Evolutionary conservation across 2,888 invertebrate species (phyloP), one percentile per base, ranked within the genome.

Genomic region (Oxycera nigricornis): DNA sequence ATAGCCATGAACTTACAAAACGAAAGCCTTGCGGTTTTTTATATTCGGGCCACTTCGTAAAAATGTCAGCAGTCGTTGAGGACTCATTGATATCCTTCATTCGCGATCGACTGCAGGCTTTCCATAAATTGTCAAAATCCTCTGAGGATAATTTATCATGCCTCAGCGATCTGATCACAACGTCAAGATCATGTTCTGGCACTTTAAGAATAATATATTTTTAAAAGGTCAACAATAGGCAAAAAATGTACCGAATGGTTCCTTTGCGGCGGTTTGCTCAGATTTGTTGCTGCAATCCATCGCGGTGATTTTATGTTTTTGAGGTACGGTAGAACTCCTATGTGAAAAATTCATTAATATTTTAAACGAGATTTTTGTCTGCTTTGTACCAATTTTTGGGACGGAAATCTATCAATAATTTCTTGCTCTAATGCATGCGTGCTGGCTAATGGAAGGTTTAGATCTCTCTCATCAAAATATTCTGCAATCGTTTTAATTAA

Each of bases 11-110:
- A n/a, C n/a, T 14, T 74, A 74, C 74, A 39, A 74, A 52, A 24
- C 67, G 52, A 55, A 67, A 68, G 17, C 67, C 74, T 55, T 61
- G 50, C 7, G 74, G 59, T 24, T 67, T 28, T 35, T 57, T 70
- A 26, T 74, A 70, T 26, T 74, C 28, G 1, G 74, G 74, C 74
- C 74, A 57, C 28, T 74, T 74, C 20, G 30, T 22, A 41, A 70
- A 74, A 41, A 74, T 67, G 35, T 55, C 55, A 17, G 39, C 20
- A 1, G 61, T 35, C 3, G 61, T 35, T 31, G 31, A 20, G 14
- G 61, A 61, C 35, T 61, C 20, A 1, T 61, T 35, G 26, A 61
- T 61, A 17, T 30, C 31, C n/a, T 28, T 59, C 2, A 30, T 3
- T 7, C 30, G 59, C 11, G 28, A 59, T 28, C 24, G 26, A 30